phyloP scores from a whole-genome alignment of 2,113 vertebrate genomes.

The Fulmarus glacialis region DNA sequence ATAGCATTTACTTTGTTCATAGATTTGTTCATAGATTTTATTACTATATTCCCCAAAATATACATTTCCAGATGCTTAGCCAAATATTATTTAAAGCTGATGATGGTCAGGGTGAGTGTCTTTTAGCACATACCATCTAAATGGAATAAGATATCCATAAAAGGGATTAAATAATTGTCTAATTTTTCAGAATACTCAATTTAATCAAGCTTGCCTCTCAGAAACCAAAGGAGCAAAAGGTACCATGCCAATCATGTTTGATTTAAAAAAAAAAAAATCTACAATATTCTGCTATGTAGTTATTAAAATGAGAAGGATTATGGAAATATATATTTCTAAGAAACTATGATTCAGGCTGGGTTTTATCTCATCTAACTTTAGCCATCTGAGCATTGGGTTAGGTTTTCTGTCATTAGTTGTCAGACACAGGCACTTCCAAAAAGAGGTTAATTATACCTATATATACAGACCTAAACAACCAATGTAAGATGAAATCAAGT shows the following conservation, averaged over 20 bases:
- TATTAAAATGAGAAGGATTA: neutral
- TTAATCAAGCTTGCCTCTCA: neutral
- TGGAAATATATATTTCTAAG: neutral
- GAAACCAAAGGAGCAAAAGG: neutral
- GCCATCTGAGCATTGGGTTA: neutral
- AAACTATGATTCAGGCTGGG: neutral
- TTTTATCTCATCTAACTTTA: neutral
- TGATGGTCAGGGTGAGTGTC: neutral
- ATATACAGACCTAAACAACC: neutral
- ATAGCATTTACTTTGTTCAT: neutral
- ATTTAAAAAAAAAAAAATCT: neutral
- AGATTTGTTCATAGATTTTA: neutral
- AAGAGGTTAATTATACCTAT: neutral
- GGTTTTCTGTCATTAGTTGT: neutral
- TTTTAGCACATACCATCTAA: neutral
- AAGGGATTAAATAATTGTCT: neutral
- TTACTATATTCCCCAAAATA: neutral
- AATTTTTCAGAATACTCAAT: neutral
- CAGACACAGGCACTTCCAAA: neutral
- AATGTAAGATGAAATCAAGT: neutral
- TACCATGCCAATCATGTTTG: neutral
- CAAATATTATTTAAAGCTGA: neutral
- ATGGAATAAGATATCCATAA: neutral
- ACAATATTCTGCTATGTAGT: neutral
- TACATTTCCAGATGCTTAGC: neutral